Evolutionary conservation across 2,888 invertebrate genomes (phyloP).

Genomic region (Brenthis hecate): DNA sequence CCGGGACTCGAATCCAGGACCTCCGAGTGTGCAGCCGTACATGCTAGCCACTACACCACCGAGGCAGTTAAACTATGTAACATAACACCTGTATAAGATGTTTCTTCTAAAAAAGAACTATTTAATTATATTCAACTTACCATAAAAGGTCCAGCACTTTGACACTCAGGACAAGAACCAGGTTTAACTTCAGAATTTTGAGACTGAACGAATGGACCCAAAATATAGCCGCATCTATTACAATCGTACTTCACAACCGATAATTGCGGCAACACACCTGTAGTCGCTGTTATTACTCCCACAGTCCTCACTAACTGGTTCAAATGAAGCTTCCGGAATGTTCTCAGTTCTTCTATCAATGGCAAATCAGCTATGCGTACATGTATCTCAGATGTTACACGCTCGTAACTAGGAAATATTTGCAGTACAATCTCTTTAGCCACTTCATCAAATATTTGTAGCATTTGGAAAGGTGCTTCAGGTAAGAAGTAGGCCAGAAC

Average conservation of each 20-base stretch:
- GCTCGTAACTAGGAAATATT: slow-evolving; percentile 97
- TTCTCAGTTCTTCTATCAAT: slow-evolving; percentile 96
- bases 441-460: slow-evolving; percentile 97
- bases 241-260: slow-evolving; percentile 99
- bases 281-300: slow-evolving; percentile 98
- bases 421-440: slow-evolving; percentile 96
- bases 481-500: slow-evolving; percentile 98
- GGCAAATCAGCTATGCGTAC: slow-evolving; percentile 97
- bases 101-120: neutral
- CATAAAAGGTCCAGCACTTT: slow-evolving; percentile 96
- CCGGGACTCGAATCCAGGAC: too few relatives aligned
- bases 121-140: slow-evolving; percentile 67
- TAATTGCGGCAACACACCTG: slow-evolving; percentile 97
- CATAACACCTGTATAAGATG: too few relatives aligned
- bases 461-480: slow-evolving; percentile 98
- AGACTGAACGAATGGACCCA: slow-evolving; percentile 98
- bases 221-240: slow-evolving; percentile 95
- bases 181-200: slow-evolving; percentile 97
- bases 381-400: slow-evolving; percentile 96
- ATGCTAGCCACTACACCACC: too few relatives aligned
- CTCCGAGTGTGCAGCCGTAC: too few relatives aligned
- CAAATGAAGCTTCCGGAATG: slow-evolving; percentile 93
- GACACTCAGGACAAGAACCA: slow-evolving; percentile 98
- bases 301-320: slow-evolving; percentile 94
- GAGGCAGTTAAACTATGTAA: too few relatives aligned